A percentile compares a stretch with the other conserved stretches of the same genome.
Conservation (phyloP, 92 coral and sea anemone genomes). For the Zoanthus solanderi region DNA sequence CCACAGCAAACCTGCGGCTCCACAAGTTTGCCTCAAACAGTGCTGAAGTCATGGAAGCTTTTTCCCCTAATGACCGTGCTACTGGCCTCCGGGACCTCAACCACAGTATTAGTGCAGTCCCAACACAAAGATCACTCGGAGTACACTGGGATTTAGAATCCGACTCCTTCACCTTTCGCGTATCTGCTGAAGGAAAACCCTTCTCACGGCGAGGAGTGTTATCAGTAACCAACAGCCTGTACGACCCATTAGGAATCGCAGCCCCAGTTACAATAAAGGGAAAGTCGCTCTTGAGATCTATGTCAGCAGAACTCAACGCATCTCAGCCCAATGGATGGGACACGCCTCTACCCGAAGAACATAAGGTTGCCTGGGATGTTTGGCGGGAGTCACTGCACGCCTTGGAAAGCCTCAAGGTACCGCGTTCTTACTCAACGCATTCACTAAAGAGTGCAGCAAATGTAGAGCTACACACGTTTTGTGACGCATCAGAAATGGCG, state of each 20-base stretch:
- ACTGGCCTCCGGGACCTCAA: constrained; percentile 62
- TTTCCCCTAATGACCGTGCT: constrained; percentile 60
- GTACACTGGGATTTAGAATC: constrained; percentile 62
- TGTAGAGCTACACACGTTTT: constrained; percentile 61
- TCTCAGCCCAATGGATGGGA: constrained; percentile 43
- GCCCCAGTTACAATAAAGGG: constrained; percentile 67
- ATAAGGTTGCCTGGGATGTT: constrained; percentile 58
- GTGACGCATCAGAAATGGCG: constrained; percentile 55
- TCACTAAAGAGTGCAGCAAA: constrained; percentile 28
- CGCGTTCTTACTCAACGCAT: constrained; percentile 38
- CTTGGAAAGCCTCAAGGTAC: constrained; percentile 49
- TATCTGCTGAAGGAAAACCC: constrained; percentile 42
- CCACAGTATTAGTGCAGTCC: constrained; percentile 46
- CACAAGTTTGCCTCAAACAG: constrained; percentile 70
- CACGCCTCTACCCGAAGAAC: constrained; percentile 46
- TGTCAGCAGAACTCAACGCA: constrained; percentile 54
- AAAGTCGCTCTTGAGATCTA: constrained; percentile 59
- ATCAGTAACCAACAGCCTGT: constrained; percentile 60
- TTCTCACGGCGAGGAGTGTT: constrained; percentile 70
- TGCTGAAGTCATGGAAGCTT: constrained; percentile 60
- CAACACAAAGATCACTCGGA: constrained; percentile 69
- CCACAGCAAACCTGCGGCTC: constrained; percentile 71
- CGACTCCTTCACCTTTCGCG: constrained; percentile 64
- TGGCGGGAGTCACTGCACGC: constrained; percentile 53
- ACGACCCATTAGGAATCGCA: constrained; percentile 63